A percentile compares a stretch with the other conserved stretches of the same genome.
These are phyloP conservation scores for Hydropotes inermis DNA, from an alignment of 2,113 vertebrate species.

Conservation along the genomic window DNA sequence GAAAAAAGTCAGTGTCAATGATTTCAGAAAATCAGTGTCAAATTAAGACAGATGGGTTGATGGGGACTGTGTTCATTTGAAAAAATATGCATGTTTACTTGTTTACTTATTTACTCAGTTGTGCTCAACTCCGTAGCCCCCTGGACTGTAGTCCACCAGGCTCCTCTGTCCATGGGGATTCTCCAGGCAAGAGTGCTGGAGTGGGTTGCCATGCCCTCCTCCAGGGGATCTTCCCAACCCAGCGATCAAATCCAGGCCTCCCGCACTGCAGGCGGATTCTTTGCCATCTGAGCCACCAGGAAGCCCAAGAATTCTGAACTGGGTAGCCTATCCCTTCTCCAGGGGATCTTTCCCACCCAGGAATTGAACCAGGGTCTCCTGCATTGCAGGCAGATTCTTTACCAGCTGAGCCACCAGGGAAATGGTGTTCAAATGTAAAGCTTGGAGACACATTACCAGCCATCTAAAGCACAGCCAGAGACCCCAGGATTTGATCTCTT, in stretches of 20 bases:
- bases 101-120: not conserved
- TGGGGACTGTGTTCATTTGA: not conserved
- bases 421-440: not conserved
- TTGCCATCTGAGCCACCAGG: not conserved
- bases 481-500: not conserved
- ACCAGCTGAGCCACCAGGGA: not conserved
- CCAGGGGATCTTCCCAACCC: not conserved
- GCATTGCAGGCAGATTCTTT: not conserved
- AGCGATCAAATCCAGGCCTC: not conserved
- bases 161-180: not conserved
- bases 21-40: not conserved
- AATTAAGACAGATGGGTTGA: not conserved
- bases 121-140: not conserved
- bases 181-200: not conserved
- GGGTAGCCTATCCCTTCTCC: not conserved
- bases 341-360: not conserved
- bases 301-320: not conserved
- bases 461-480: not conserved
- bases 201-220: not conserved
- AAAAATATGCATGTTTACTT: not conserved
- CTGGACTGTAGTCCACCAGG: not conserved
- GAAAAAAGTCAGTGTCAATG: not conserved
- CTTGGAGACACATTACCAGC: not conserved
- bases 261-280: not conserved
- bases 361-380: not conserved